Conservation (phyloP, 2,888 invertebrate species). For the Diadromus collaris region DNA sequence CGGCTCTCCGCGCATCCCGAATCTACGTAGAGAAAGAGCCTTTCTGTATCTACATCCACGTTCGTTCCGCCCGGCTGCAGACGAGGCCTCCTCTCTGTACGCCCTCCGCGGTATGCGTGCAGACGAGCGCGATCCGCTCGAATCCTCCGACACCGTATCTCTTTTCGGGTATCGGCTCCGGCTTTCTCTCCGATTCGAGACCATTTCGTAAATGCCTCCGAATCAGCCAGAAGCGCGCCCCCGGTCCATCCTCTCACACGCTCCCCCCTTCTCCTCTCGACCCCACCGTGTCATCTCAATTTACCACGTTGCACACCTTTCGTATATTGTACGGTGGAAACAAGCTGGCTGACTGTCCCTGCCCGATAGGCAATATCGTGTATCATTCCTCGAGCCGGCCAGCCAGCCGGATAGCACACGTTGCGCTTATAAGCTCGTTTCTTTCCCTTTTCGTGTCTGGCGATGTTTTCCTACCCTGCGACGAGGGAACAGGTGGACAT, state of each 20-base stretch:
- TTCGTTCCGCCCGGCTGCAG: slow-evolving; percentile 25
- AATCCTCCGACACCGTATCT: slow-evolving; percentile 36
- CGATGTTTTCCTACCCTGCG: slow-evolving; percentile 11
- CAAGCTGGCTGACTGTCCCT: slow-evolving; percentile 12
- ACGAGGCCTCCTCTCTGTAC: slow-evolving; percentile 25
- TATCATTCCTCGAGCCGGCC: slow-evolving; percentile 18
- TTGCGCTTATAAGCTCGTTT: slow-evolving; percentile 7
- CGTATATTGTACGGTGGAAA: slow-evolving; percentile 15
- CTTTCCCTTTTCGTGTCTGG: slow-evolving; percentile 15
- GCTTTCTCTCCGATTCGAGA: slow-evolving; percentile 14
- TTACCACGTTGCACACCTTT: slow-evolving; percentile 35
- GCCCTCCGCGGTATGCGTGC: slow-evolving; percentile 14
- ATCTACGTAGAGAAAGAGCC: slow-evolving; percentile 40
- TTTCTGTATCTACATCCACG: slow-evolving; percentile 28
- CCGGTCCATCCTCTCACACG: slow-evolving; percentile 29
- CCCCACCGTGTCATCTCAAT: slow-evolving; percentile 42
- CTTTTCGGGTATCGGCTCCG: slow-evolving; percentile 17
- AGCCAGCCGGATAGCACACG: background rate
- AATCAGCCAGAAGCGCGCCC: slow-evolving; percentile 43
- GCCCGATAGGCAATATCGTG: slow-evolving; percentile 37
- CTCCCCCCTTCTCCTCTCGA: slow-evolving; percentile 11
- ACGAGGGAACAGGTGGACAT: slow-evolving; percentile 50
- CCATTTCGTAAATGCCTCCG: slow-evolving; percentile 55
- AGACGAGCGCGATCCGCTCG: slow-evolving; percentile 22
- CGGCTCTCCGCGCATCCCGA: slow-evolving; percentile 44